Percentiles rank a stretch among this genome's conserved stretches.
Evolutionary conservation across 2,113 vertebrate species (phyloP).

Genomic region (Orcinus orca): DNA sequence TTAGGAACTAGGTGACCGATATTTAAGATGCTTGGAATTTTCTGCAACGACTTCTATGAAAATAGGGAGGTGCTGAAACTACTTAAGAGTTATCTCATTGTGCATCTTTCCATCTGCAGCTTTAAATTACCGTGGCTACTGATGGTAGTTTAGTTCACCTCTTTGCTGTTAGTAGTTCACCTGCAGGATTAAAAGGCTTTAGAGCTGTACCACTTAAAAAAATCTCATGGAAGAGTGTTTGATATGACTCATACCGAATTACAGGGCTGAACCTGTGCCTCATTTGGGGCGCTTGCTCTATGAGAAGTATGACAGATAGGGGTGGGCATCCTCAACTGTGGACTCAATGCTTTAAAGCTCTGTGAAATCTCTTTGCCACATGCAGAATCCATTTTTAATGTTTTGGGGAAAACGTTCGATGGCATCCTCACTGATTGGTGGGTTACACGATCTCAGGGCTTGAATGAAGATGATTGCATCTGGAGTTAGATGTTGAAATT

Average conservation of each 20-base stretch:
- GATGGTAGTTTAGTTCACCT: not conserved
- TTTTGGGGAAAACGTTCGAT: slow-evolving; percentile 5
- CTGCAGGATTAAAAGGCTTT: not conserved
- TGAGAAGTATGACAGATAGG: not conserved
- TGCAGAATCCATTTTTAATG: slow-evolving; percentile 4
- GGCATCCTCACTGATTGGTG: not conserved
- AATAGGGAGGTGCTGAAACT: slow-evolving; percentile 33
- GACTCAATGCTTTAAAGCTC: not conserved
- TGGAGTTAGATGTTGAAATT: not conserved
- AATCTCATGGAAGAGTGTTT: not conserved
- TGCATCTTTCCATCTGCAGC: not conserved
- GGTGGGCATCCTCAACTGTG: not conserved
- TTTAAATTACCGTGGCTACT: not conserved
- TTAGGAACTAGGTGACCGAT: not conserved
- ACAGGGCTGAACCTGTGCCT: not conserved
- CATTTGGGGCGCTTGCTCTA: not conserved
- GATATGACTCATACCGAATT: not conserved
- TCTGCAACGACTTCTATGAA: slow-evolving; percentile 31
- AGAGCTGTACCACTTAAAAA: not conserved
- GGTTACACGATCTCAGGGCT: not conserved
- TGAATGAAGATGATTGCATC: slow-evolving; percentile 15
- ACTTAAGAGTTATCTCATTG: not conserved
- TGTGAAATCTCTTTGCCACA: not conserved
- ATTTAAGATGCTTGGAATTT: not conserved
- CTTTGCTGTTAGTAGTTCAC: not conserved